Evolutionary conservation across 2,797 vertebrate genomes (phyloP).

Genomic region (Microctenopoma lineatum): DNA sequence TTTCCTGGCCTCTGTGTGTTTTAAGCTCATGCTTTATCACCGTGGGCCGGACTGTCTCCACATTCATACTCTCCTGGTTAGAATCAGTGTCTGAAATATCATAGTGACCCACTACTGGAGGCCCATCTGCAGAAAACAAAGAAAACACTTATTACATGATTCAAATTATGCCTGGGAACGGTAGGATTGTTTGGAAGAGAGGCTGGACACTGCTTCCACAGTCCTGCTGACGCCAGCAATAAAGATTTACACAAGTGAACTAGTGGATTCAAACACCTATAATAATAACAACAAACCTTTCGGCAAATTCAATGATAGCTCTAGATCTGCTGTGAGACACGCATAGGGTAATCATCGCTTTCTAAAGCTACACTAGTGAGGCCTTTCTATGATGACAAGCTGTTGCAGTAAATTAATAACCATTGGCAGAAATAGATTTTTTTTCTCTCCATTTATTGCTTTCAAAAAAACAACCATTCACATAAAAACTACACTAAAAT

Average conservation of each 20-base stretch:
- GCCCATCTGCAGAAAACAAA: conserved; percentile 93
- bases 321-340: background rate
- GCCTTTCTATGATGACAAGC: background rate
- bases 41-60: conserved; percentile 90
- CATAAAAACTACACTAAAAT: conserved; percentile 77
- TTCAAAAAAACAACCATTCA: conserved; percentile 82
- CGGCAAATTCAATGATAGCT: background rate
- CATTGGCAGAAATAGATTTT: conserved; percentile 14
- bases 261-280: background rate
- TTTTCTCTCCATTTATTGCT: conserved; percentile 77
- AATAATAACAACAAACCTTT: background rate
- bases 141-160: conserved; percentile 81
- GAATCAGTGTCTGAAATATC: conserved; percentile 99
- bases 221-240: conserved; percentile 18
- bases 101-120: conserved; percentile 94
- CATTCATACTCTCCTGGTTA: conserved; percentile 93
- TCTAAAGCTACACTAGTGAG: background rate
- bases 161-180: conserved; percentile 65
- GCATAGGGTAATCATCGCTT: background rate
- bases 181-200: conserved; percentile 38
- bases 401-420: conserved; percentile 47
- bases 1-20: conserved; percentile 88
- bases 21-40: conserved; percentile 94
- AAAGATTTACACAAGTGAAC: conserved; percentile 7
- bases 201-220: conserved; percentile 23